These are phyloP conservation scores for Acronicta aceris DNA, from an alignment of 2,888 invertebrate species.

Conservation along the genomic window DNA sequence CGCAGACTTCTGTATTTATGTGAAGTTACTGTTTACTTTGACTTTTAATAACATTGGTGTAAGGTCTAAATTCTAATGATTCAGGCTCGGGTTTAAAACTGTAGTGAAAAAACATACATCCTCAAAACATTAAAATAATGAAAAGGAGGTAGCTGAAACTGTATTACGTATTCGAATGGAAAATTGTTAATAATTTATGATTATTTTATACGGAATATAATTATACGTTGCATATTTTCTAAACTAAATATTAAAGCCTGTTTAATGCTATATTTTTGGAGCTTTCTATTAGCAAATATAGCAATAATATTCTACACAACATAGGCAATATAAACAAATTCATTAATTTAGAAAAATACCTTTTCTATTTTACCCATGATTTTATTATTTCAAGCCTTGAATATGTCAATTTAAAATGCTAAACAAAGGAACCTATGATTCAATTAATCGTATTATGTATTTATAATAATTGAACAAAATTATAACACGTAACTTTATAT, in stretches of 20 bases:
- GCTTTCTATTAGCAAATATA: conserved; percentile 29
- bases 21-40: conserved; percentile 8
- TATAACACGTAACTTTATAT: not conserved
- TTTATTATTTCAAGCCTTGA: not conserved
- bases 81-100: not conserved
- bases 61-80: conserved; percentile 4
- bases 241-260: conserved; percentile 21
- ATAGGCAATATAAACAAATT: not conserved
- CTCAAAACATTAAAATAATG: too few species aligned
- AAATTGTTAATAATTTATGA: too few species aligned
- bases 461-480: conserved; percentile 22
- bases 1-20: conserved; percentile 25
- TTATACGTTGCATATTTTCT: not conserved
- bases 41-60: not conserved
- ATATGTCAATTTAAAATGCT: not conserved
- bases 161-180: too few species aligned
- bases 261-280: conserved; percentile 40
- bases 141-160: too few species aligned
- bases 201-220: too few species aligned
- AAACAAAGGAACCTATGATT: not conserved
- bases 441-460: conserved; percentile 1
- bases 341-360: not conserved
- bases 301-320: conserved; percentile 10
- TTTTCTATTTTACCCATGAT: not conserved
- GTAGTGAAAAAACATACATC: too few species aligned